Conservation (phyloP, 2,888 invertebrate genomes). For the Syrista parreyssii region DNA sequence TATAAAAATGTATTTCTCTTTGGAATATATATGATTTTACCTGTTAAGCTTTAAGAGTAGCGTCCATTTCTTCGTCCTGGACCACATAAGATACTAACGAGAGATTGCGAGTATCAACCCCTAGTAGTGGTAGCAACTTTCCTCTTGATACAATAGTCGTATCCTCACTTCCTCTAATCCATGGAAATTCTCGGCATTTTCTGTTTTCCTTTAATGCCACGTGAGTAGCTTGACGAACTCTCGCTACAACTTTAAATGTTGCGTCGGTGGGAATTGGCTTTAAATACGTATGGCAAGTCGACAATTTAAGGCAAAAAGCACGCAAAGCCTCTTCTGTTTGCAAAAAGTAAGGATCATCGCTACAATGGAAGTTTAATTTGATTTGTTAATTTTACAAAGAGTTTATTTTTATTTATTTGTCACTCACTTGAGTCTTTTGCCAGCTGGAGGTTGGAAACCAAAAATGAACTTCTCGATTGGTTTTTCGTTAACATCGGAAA, state of each 20-base stretch:
- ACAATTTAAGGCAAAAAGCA: constrained; percentile 72
- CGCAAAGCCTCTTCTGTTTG: constrained; percentile 73
- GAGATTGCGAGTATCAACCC: constrained; percentile 48
- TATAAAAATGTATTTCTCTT: not conserved
- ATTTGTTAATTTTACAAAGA: constrained; percentile 3
- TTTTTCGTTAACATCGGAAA: constrained; percentile 65
- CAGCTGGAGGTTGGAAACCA: constrained; percentile 57
- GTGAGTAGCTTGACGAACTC: constrained; percentile 72
- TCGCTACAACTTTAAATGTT: constrained; percentile 73
- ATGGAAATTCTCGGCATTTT: constrained; percentile 68
- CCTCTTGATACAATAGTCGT: constrained; percentile 44
- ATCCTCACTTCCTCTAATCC: constrained; percentile 60
- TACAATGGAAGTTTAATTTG: constrained; percentile 30
- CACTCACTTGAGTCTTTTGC: constrained; percentile 49
- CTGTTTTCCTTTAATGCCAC: constrained; percentile 70
- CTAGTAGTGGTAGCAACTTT: constrained; percentile 66
- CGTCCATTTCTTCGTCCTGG: not conserved
- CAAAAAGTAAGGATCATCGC: constrained; percentile 72
- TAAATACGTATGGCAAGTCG: constrained; percentile 67
- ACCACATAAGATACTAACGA: constrained; percentile 27
- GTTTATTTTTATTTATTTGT: not conserved
- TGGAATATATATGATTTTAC: not conserved
- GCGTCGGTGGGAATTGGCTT: constrained; percentile 68
- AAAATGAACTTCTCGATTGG: constrained; percentile 68
- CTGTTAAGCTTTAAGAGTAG: not conserved